A percentile compares a stretch with the other conserved stretches of the same genome.
phyloP scores from a whole-genome alignment of 2,113 vertebrate genomes.

The Brachyhypopomus occidentalis region DNA sequence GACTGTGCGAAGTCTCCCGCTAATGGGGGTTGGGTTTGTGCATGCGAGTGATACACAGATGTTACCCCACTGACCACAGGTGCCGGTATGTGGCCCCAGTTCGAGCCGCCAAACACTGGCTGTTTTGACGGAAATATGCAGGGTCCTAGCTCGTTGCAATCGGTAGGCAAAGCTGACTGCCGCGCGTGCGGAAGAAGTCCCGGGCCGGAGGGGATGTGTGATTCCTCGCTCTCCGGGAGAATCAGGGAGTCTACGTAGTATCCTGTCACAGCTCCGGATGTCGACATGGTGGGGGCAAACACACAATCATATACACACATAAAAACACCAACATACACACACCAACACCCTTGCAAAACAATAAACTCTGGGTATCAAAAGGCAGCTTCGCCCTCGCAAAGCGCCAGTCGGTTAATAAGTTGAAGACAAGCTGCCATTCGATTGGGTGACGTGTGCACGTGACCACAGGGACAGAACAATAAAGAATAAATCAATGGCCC shows the following conservation, averaged over 20 bases:
- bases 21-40: conserved; percentile 82
- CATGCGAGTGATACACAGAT: conserved; percentile 81
- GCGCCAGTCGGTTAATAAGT: conserved; percentile 88
- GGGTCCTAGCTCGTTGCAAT: conserved; percentile 87
- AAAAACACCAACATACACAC: conserved; percentile 42
- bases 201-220: conserved; percentile 81
- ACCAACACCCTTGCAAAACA: conserved; percentile 76
- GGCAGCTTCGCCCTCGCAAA: conserved; percentile 83
- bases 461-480: conserved; percentile 88
- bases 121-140: conserved; percentile 92
- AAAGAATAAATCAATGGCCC: conserved; percentile 72
- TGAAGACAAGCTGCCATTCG: conserved; percentile 82
- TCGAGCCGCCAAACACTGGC: conserved; percentile 84
- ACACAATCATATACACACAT: conserved; percentile 41
- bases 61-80: conserved; percentile 76
- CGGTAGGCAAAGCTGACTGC: conserved; percentile 74
- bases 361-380: conserved; percentile 83
- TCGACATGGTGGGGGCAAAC: conserved; percentile 77
- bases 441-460: conserved; percentile 91
- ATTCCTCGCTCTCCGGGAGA: conserved; percentile 84
- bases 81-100: conserved; percentile 85
- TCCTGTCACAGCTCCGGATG: conserved; percentile 82
- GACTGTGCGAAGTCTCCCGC: conserved; percentile 93
- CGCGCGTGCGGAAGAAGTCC: conserved; percentile 77
- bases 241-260: conserved; percentile 91